Evolutionary conservation across 37 sponge, comb jelly and placozoan genomes (phyloP).

Genomic region (Ephydatia muelleri): DNA sequence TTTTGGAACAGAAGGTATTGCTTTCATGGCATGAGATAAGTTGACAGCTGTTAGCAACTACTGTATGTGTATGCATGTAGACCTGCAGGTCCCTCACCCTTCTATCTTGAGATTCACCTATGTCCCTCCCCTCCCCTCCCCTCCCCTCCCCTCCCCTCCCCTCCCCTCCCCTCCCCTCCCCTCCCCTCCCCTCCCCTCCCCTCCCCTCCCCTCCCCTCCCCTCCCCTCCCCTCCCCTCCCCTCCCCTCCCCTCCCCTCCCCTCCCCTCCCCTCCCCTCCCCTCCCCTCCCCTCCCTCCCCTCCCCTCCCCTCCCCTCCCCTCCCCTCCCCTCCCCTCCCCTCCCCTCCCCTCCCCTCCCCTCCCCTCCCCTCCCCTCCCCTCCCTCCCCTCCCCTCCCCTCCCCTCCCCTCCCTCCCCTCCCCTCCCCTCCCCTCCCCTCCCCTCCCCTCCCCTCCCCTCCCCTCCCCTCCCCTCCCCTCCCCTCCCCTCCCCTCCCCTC

Average conservation of each 20-base stretch:
- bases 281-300: too few relatives aligned
- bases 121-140: not conserved
- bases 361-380: too few relatives aligned
- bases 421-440: not conserved
- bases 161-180: conserved; percentile 8
- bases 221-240: conserved; percentile 1
- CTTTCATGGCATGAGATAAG: too few relatives aligned
- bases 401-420: not conserved
- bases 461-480: not conserved
- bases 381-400: too few relatives aligned
- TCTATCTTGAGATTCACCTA: too few relatives aligned
- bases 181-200: conserved; percentile 5
- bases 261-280: conserved; percentile 7
- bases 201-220: not conserved
- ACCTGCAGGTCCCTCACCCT: too few relatives aligned
- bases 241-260: conserved; percentile 1
- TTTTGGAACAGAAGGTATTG: too few relatives aligned
- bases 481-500: not conserved
- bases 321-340: too few relatives aligned
- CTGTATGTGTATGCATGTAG: too few relatives aligned
- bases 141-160: conserved; percentile 6
- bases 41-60: too few relatives aligned
- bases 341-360: too few relatives aligned
- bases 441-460: not conserved
- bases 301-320: too few relatives aligned